phyloP scores from a whole-genome alignment of 2,888 invertebrate genomes.

The Lasiommata megera region DNA sequence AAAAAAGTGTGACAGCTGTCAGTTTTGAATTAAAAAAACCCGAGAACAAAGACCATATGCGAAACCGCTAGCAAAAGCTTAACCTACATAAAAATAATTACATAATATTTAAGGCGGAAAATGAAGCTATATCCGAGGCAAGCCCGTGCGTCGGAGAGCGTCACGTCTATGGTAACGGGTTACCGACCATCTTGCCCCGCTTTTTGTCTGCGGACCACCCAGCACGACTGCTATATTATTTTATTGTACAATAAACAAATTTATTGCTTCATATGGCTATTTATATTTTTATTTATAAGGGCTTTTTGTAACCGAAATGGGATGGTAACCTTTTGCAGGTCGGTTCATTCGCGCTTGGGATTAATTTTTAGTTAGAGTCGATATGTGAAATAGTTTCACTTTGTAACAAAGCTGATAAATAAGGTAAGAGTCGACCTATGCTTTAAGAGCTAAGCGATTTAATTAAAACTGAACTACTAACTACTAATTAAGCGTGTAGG shows the following conservation, averaged over 20 bases:
- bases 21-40: no score
- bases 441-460: no score
- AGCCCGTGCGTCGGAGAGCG: constrained; percentile 12
- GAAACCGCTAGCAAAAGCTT: no score
- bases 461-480: no score
- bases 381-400: constrained; percentile 1
- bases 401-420: not conserved
- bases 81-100: constrained; percentile 37
- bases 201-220: constrained; percentile 76
- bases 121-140: constrained; percentile 14
- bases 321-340: constrained; percentile 10
- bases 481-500: no score
- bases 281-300: constrained; percentile 78
- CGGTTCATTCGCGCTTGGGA: constrained; percentile 1
- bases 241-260: constrained; percentile 81
- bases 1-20: no score
- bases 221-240: constrained; percentile 75
- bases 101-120: constrained; percentile 4
- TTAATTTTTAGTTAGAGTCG: constrained; percentile 5
- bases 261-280: constrained; percentile 79
- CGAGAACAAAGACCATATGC: no score
- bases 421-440: no score
- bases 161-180: constrained; percentile 55
- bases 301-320: constrained; percentile 60
- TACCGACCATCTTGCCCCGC: constrained; percentile 49